These are phyloP conservation scores for Hyles euphorbiae DNA, from an alignment of 1,140 invertebrate genomes.

Conservation along the genomic window DNA sequence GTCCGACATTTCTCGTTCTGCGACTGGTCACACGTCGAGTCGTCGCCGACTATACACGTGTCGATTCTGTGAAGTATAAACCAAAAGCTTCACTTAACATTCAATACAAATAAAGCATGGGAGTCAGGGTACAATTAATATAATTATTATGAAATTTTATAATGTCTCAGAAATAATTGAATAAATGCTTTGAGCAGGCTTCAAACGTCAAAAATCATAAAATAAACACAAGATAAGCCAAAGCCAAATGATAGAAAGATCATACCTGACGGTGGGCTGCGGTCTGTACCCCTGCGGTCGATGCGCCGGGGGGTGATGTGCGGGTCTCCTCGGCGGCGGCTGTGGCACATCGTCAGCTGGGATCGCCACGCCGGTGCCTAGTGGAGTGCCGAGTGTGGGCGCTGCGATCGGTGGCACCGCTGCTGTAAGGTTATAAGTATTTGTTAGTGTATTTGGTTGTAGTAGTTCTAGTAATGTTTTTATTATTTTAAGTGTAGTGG, in stretches of 20 bases:
- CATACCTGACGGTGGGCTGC: constrained; percentile 63
- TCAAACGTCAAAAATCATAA: too few relatives aligned
- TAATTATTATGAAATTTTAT: too few relatives aligned
- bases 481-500: too few relatives aligned
- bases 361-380: constrained; percentile 74
- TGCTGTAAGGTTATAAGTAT: constrained; percentile 12
- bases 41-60: constrained; percentile 95
- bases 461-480: too few relatives aligned
- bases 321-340: constrained; percentile 19
- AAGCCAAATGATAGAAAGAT: too few relatives aligned
- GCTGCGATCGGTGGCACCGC: constrained; percentile 18
- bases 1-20: constrained; percentile 92
- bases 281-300: constrained; percentile 35
- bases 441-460: too few relatives aligned
- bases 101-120: not conserved
- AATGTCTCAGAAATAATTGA: too few relatives aligned
- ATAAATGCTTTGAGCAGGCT: too few relatives aligned
- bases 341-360: constrained; percentile 60
- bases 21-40: constrained; percentile 91
- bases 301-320: constrained; percentile 15
- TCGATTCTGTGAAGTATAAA: constrained; percentile 81
- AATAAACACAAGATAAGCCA: too few relatives aligned
- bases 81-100: not conserved
- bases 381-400: constrained; percentile 11
- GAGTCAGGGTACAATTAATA: too few relatives aligned